A percentile compares a stretch with the other conserved stretches of the same genome.
These are phyloP conservation scores for Rhynchophorus ferrugineus DNA, from an alignment of 1,140 invertebrate genomes.

Conservation along the genomic window DNA sequence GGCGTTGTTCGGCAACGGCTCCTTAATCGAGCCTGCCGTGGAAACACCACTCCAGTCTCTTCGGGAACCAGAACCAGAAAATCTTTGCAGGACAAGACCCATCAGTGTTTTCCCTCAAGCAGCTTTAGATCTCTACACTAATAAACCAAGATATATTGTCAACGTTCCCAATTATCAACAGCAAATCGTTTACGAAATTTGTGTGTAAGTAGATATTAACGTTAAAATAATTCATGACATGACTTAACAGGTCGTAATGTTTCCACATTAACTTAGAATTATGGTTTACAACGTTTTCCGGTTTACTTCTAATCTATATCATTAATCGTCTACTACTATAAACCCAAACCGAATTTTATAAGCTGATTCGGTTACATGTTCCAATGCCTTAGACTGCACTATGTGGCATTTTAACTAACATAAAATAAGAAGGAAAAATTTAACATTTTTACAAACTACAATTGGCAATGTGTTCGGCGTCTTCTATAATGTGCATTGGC, in stretches of 20 bases:
- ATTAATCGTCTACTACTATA: neutral
- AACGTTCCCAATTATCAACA: constrained; percentile 25
- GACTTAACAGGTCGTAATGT: no score
- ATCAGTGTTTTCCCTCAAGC: constrained; percentile 22
- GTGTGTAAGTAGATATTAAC: constrained; percentile 33
- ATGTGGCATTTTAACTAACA: no score
- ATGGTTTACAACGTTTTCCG: no score
- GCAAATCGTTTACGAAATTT: constrained; percentile 25
- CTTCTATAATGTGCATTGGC: no score
- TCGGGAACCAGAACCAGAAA: constrained; percentile 13
- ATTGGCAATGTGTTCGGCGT: no score
- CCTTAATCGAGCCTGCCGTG: constrained; percentile 22
- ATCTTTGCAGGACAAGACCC: constrained; percentile 23
- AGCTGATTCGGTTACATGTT: no score
- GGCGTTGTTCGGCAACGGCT: constrained; percentile 16
- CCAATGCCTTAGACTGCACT: no score
- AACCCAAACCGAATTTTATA: no score
- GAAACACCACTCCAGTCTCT: constrained; percentile 3
- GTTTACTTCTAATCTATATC: neutral
- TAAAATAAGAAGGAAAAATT: no score
- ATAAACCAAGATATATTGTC: constrained; percentile 22
- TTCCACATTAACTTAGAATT: no score
- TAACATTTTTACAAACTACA: no score
- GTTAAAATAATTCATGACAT: no score
- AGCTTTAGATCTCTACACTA: constrained; percentile 19